Evolutionary conservation across 2,888 invertebrate genomes (phyloP).

Genomic region (Empis stercorea): DNA sequence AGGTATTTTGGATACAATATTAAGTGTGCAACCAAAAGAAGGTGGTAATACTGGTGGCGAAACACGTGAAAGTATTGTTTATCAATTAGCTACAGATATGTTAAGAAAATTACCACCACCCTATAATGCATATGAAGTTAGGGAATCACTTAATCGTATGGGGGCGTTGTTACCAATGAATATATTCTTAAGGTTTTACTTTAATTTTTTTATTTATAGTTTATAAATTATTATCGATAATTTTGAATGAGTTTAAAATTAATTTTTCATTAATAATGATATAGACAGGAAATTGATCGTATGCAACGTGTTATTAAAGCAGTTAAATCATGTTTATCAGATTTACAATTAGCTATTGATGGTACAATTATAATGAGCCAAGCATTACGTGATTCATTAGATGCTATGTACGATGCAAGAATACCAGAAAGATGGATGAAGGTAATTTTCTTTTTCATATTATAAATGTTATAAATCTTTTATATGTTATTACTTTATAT

Average conservation of each 20-base stretch:
- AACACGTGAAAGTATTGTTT: constrained; percentile 84
- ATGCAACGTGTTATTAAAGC: constrained; percentile 75
- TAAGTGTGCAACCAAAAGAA: constrained; percentile 96
- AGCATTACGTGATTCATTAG: constrained; percentile 70
- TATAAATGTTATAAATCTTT: background rate
- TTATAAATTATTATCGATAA: too few relatives aligned
- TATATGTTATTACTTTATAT: too few relatives aligned
- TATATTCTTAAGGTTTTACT: constrained; percentile 61
- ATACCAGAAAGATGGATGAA: constrained; percentile 88
- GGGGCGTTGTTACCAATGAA: constrained; percentile 90
- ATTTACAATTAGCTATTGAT: constrained; percentile 89
- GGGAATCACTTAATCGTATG: constrained; percentile 80
- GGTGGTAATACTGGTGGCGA: constrained; percentile 83
- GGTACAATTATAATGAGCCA: constrained; percentile 97
- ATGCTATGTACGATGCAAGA: constrained; percentile 93
- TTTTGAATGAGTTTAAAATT: too few relatives aligned
- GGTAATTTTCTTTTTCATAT: constrained; percentile 35
- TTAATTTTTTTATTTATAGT: too few relatives aligned
- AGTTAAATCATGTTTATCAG: constrained; percentile 68
- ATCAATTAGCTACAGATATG: constrained; percentile 89
- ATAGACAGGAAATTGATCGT: constrained; percentile 61
- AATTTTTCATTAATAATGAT: constrained; percentile 4
- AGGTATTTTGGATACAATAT: constrained; percentile 80
- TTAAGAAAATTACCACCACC: constrained; percentile 68
- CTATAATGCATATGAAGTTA: constrained; percentile 80